phyloP scores from a whole-genome alignment of 2,113 vertebrate genomes.

The Theropithecus gelada region DNA sequence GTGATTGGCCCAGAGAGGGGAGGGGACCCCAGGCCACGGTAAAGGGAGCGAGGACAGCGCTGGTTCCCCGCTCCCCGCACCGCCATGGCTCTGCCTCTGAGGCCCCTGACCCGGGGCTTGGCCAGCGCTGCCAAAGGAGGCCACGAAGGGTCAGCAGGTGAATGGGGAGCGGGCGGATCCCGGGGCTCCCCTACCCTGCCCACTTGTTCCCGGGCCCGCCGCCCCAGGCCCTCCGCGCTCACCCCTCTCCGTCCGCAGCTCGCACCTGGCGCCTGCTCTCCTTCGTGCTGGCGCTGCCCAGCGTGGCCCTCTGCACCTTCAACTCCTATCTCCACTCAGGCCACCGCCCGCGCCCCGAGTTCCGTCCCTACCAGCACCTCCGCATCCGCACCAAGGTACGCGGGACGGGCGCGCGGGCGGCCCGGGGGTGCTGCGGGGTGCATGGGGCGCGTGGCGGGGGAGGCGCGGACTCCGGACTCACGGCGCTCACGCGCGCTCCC shows the following conservation, averaged over 20 bases:
- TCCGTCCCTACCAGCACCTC: conserved; percentile 88
- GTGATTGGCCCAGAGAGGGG: conserved; percentile 64
- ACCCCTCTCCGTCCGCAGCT: conserved; percentile 72
- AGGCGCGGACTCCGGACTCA: too few relatives aligned
- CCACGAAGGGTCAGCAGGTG: conserved; percentile 74
- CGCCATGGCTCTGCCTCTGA: conserved; percentile 66
- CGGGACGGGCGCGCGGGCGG: fast-evolving
- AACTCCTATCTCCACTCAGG: conserved; percentile 87
- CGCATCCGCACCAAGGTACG: conserved; percentile 91
- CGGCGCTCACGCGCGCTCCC: background rate
- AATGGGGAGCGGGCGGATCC: background rate
- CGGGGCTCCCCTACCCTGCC: background rate
- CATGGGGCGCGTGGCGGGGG: too few relatives aligned
- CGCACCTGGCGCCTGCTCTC: conserved; percentile 89
- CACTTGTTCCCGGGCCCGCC: fast-evolving
- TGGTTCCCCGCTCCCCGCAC: background rate
- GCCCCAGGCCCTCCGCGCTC: background rate
- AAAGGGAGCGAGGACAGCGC: conserved; percentile 54
- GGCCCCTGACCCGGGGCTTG: conserved; percentile 59
- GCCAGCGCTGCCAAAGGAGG: conserved; percentile 68
- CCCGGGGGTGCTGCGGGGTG: background rate
- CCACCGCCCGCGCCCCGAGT: conserved; percentile 76
- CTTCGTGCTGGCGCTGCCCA: conserved; percentile 86
- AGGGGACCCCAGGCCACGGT: background rate
- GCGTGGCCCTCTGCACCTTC: conserved; percentile 88